Base-by-base conservation (phyloP, 2,113 vertebrate genomes). In the Eubucco bourcierii region DNA sequence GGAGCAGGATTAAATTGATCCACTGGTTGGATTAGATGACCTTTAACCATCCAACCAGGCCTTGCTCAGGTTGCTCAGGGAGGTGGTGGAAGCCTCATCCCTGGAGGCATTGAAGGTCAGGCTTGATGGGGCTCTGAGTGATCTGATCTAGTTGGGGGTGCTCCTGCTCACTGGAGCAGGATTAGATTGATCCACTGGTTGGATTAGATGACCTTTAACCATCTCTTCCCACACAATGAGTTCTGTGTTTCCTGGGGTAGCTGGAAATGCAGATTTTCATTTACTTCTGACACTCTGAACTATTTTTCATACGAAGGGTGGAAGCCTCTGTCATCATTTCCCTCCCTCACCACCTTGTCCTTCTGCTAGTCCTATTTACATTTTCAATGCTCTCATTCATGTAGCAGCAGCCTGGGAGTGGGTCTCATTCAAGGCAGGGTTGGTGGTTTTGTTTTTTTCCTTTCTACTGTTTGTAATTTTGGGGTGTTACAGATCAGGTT, bases 401-500 rank as follows among this genome's bases (percentile, higher is more conserved):
- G 15, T 58, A 88, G 80, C 83, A 80, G 92, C 53, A 89, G 87
- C 31, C 61, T 3, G 31, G 63, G 44, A 27, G 44, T 4, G 2
- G 47, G 56, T 82, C 87, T 95, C 59, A 31, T 83, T 93, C 89
- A 87, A 84, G 52, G 70, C 91, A 88, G 47, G n/a, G 31, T n/a
- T 28, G 50, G 23, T 52, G 12, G 44, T 46, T 46, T 46, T 46
- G 44, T 15, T n/a, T 53, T 58, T n/a, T n/a, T 34, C 31, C 46
- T 7, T 39, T 70, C 37, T 53, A 6, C 73, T 87, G 44, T 72
- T 94, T 81, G 76, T 85, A 47, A 88, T 86, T 81, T 88, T 76
- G 21, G 77, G 68, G 82, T 83, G 77, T 63, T 90, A 74, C 90
- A 90, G 90, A 84, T 83, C 87, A 94, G 93, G 87, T 92, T 94